Conservation (phyloP, 1,140 invertebrate species). For the Portunus trituberculatus region DNA sequence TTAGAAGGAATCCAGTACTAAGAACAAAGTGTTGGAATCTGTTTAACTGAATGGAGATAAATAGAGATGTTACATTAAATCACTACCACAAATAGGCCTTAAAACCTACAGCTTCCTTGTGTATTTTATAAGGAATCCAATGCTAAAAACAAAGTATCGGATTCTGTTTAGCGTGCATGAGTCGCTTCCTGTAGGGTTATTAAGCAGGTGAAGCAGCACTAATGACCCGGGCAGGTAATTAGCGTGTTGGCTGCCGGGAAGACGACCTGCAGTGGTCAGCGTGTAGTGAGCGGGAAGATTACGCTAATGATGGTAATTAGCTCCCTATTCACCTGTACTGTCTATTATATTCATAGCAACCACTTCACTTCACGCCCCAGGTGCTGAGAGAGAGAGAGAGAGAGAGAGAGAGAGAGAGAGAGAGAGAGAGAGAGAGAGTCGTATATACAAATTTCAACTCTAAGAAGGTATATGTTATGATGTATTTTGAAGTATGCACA, state of each 20-base stretch:
- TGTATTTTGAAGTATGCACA: no score
- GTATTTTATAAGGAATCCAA: no score
- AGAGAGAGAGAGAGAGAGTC: not conserved
- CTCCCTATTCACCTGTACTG: constrained; percentile 54
- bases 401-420: constrained; percentile 14
- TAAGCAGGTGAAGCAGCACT: not conserved
- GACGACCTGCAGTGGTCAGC: not conserved
- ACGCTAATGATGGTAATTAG: constrained; percentile 72
- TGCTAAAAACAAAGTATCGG: no score
- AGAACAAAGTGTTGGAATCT: no score
- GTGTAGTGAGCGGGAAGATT: constrained; percentile 58
- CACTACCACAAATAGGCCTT: no score
- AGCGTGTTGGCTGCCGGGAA: constrained; percentile 15
- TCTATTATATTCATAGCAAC: constrained; percentile 67
- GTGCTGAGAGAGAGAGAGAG: not conserved
- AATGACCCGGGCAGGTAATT: not conserved
- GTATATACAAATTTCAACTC: no score
- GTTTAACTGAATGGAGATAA: no score
- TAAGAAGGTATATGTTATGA: no score
- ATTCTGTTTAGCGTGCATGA: no score
- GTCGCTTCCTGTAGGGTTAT: not conserved
- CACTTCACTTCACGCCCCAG: constrained; percentile 44
- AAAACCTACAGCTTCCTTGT: no score
- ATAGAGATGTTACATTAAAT: no score
- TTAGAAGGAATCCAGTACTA: no score